Evolutionary conservation across 2,797 vertebrate species (phyloP), one percentile per base, ranked within the genome.

Genomic region (Acrocephalus scirpaceus): DNA sequence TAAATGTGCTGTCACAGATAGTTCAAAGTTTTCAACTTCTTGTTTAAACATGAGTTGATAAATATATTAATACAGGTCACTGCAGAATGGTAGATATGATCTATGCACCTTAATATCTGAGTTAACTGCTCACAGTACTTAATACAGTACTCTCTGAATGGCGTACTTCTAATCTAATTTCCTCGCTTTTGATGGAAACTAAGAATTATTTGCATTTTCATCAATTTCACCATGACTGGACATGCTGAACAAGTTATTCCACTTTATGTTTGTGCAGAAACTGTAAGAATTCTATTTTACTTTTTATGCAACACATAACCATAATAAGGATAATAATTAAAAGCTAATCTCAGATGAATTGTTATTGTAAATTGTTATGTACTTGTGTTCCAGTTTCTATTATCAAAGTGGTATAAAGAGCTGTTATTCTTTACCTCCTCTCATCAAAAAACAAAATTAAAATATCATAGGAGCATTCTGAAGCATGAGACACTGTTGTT

Each of bases 141-240:
- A 76, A 81, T 47, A 72, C 54, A 83, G 25, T 80, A 29, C 34
- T 69, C 17, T 70, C 45, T 80, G 69, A 92, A 90, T 80, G 0
- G 53, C 12, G 53, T 54, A 44, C 22, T 82, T 92, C 22, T 80
- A 71, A 88, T 67, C 42, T 92, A 75, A 66, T 90, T 92, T 92
- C 50, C 29, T 62, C 23, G 4, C 25, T 88, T 90, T 81, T 84
- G 25, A 80, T 47, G 22, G 20, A 92, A 95, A 54, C 22, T 53
- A 54, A 54, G 70, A 78, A 65, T 74, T 88, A 67, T 81, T 90
- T 92, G 62, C 62, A 69, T 88, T 95, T 94, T 80, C 32, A 72
- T 86, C 42, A 62, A 50, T 81, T 40, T 90, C 62, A 36, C 30
- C 22, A 38, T 78, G 71, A 72, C 51, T 90, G 50, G 34, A 84